phyloP scores from a whole-genome alignment of 2,888 invertebrate genomes.

The Diploptera punctata region DNA sequence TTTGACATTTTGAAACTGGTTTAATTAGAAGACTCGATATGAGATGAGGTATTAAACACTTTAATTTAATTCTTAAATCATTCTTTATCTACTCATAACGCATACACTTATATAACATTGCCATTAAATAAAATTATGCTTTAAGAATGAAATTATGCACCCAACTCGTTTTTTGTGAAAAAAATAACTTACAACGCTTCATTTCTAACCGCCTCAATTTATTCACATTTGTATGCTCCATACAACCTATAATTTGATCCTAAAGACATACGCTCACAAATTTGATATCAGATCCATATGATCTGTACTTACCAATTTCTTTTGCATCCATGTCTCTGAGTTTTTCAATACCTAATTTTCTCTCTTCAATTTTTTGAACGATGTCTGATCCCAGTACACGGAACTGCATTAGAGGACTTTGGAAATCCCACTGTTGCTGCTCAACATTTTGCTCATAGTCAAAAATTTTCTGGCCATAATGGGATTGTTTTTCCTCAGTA shows the following conservation, averaged over 20 bases:
- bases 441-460: slow-evolving; percentile 90
- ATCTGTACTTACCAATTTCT: slow-evolving; percentile 74
- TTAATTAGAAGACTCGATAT: no score
- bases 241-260: neutral
- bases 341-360: slow-evolving; percentile 73
- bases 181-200: neutral
- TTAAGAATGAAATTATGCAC: no score
- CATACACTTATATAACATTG: no score
- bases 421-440: slow-evolving; percentile 86
- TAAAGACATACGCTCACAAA: neutral
- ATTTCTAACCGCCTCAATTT: neutral
- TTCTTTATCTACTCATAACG: no score
- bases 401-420: slow-evolving; percentile 88
- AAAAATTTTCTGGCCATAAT: slow-evolving; percentile 86
- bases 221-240: neutral
- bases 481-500: slow-evolving; percentile 87
- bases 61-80: no score
- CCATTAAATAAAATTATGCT: no score
- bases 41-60: no score
- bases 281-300: no score
- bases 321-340: slow-evolving; percentile 86
- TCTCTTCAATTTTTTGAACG: slow-evolving; percentile 79
- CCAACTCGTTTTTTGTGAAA: no score
- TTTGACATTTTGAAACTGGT: no score
- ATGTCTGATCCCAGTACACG: slow-evolving; percentile 77